Evolutionary conservation across 2,888 invertebrate species (phyloP), one percentile per base, ranked within the genome.

Genomic region (Congeria kusceri): DNA sequence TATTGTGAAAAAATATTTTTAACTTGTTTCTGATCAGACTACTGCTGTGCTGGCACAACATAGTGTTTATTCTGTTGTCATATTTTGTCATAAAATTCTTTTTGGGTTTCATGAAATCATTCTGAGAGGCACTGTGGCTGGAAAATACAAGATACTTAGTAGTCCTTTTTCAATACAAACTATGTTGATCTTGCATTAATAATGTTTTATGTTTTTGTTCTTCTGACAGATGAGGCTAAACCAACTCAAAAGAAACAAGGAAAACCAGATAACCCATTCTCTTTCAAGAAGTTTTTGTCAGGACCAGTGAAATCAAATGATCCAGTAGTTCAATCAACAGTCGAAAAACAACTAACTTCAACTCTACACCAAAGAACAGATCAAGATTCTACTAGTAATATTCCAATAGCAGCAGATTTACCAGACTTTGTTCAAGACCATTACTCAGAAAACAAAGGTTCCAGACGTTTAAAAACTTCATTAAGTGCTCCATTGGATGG

Each of bases 391-490:
- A 25, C 25, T 9, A 53, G 25, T 18, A 53, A 53, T 25, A 53
- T 53, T 5, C 53, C 20, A 53, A 53, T 53, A 25, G 87, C 90
- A 57, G 90, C 92, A 75, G 91, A 91, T 67, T 81, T 93, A 39
- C 93, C 93, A 27, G 93, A 93, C 71, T 93, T 93, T 87, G 92
- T 93, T 5, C 92, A 92, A 63, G 92, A 91, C 73, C 92, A 92
- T 80, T 89, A 83, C 47, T 75, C 80, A 65, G 88, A 90, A 15
- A 44, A 39, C 20, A 59, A 72, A 49, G 58, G 77, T 20, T 18
- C 80, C 13, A 57, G 49, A 44, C 39, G 11, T 13, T 39, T 39
- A 5, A 39, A 39, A 39, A 39, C 9, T 13, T 66, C 77, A 13
- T 39, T 76, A 15, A 66, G 70, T 25, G 86, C 84, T 44, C 64